These are phyloP conservation scores for Sarcophaga bullata DNA, from an alignment of 1,140 invertebrate species.

Conservation along the genomic window DNA sequence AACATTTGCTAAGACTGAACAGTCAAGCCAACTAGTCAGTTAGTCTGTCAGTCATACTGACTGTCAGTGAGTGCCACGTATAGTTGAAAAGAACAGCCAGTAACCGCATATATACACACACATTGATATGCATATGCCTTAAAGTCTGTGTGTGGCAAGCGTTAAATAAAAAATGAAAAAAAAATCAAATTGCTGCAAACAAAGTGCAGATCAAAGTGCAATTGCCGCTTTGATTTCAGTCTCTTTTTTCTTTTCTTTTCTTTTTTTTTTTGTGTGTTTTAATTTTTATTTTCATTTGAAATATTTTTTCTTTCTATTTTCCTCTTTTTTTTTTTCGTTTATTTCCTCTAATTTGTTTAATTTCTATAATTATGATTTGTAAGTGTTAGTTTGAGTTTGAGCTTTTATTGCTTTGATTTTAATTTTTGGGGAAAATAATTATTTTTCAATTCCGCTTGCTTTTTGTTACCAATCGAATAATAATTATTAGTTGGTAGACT, in stretches of 20 bases:
- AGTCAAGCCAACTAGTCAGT: too few relatives aligned
- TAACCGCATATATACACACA: neutral
- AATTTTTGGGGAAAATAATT: neutral
- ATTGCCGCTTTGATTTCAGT: neutral
- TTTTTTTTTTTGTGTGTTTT: neutral
- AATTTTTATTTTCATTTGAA: neutral
- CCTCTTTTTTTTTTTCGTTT: slow-evolving; percentile 32
- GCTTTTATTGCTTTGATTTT: slow-evolving; percentile 40
- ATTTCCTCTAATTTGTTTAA: slow-evolving; percentile 43
- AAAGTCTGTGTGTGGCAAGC: slow-evolving; percentile 31
- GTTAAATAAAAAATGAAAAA: slow-evolving; percentile 40
- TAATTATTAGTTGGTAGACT: too few relatives aligned
- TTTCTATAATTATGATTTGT: slow-evolving; percentile 38
- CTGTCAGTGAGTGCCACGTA: too few relatives aligned
- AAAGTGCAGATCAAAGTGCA: slow-evolving; percentile 33
- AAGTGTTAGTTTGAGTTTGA: slow-evolving; percentile 27
- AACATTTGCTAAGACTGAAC: too few relatives aligned
- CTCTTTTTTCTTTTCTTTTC: neutral
- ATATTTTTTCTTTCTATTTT: neutral
- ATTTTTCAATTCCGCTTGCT: neutral
- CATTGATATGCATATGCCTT: neutral
- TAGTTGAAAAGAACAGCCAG: too few relatives aligned
- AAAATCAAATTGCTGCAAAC: slow-evolving; percentile 32
- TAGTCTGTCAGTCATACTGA: too few relatives aligned
- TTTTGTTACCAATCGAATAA: too few relatives aligned